Percentiles rank a stretch among this genome's conserved stretches.
phyloP scores from a whole-genome alignment of 2,797 vertebrate genomes.

The Numenius phaeopus region DNA sequence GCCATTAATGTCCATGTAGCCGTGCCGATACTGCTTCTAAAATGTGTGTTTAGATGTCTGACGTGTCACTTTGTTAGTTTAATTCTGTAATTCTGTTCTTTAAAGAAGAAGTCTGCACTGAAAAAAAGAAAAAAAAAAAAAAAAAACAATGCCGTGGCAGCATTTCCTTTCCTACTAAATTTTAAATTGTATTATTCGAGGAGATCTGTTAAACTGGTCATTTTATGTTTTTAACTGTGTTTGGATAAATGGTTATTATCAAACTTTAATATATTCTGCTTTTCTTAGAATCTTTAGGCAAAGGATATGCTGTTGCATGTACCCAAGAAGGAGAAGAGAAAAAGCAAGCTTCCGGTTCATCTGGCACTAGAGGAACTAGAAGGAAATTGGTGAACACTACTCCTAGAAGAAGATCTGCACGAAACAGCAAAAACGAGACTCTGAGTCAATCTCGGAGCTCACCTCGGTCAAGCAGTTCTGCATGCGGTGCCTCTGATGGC shows the following conservation, averaged over 20 bases:
- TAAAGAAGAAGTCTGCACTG: background rate
- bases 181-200: background rate
- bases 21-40: rapidly evolving
- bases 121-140: background rate
- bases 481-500: slow-evolving; percentile 80
- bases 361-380: slow-evolving; percentile 87
- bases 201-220: background rate
- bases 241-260: background rate
- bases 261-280: slow-evolving; percentile 5
- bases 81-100: background rate
- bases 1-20: background rate
- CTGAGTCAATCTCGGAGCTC: slow-evolving; percentile 79
- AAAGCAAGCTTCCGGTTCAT: slow-evolving; percentile 85
- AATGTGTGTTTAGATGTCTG: background rate
- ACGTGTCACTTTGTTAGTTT: background rate
- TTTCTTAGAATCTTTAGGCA: slow-evolving; percentile 85
- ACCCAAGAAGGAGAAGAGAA: slow-evolving; percentile 93
- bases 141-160: background rate
- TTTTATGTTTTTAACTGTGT: background rate
- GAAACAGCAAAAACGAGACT: slow-evolving; percentile 85
- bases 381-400: slow-evolving; percentile 83
- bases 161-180: background rate
- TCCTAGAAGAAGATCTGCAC: slow-evolving; percentile 86
- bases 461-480: slow-evolving; percentile 81
- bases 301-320: slow-evolving; percentile 87